Evolutionary conservation across 1,140 invertebrate species (phyloP).

Genomic region (Drosophila ambigua): DNA sequence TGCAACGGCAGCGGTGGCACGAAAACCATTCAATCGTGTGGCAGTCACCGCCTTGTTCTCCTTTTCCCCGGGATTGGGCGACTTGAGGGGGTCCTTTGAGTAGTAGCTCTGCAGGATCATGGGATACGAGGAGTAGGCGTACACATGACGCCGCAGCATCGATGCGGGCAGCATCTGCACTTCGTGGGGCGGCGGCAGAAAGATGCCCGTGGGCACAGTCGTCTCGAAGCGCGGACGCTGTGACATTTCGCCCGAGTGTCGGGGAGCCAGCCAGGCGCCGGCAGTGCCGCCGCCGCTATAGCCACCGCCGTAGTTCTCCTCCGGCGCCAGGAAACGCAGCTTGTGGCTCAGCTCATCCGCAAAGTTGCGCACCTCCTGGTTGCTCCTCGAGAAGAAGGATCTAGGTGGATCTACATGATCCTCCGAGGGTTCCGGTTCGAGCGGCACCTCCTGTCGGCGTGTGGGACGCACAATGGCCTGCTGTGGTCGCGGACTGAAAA

Average conservation of each 20-base stretch:
- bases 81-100: conserved; percentile 27
- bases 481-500: conserved; percentile 77
- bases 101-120: conserved; percentile 71
- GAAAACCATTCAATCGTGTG: conserved; percentile 60
- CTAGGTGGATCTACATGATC: conserved; percentile 32
- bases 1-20: conserved; percentile 62
- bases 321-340: conserved; percentile 68
- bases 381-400: conserved; percentile 68
- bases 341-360: conserved; percentile 79
- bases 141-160: conserved; percentile 71
- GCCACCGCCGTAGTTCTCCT: conserved; percentile 62
- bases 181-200: conserved; percentile 90
- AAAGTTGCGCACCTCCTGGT: conserved; percentile 66
- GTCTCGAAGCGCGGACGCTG: conserved; percentile 88
- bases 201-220: conserved; percentile 90
- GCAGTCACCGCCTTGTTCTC: conserved; percentile 45
- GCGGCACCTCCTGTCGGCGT: conserved; percentile 63
- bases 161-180: conserved; percentile 85
- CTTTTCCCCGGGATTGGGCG: conserved; percentile 3
- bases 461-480: conserved; percentile 85
- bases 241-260: conserved; percentile 42
- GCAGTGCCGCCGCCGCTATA: conserved; percentile 40
- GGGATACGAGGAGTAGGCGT: conserved; percentile 80
- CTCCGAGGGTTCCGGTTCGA: conserved; percentile 22
- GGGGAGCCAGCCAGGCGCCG: conserved; percentile 45